Conservation (phyloP, 2,113 vertebrate species). For the Spea bombifrons region DNA sequence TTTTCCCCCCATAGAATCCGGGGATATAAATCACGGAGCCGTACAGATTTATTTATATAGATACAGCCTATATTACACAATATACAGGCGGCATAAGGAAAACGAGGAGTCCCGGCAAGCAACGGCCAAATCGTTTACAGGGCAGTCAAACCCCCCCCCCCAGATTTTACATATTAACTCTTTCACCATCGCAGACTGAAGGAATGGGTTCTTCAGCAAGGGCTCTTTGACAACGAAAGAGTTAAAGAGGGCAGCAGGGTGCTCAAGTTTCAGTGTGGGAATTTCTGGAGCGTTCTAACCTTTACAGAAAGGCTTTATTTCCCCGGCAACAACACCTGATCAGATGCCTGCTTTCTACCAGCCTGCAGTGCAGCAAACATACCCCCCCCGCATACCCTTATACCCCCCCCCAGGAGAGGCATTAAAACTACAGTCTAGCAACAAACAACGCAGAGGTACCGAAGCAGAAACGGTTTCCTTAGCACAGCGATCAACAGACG, state of each 20-base stretch:
- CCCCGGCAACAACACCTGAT: not conserved
- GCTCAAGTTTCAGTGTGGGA: conserved; percentile 11
- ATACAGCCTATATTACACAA: not conserved
- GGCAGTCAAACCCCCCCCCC: no score
- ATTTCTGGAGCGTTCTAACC: conserved; percentile 6
- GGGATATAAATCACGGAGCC: no score
- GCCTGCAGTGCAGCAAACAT: not conserved
- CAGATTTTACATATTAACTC: no score
- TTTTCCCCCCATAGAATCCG: no score
- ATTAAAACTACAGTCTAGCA: not conserved
- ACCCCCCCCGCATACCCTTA: not conserved
- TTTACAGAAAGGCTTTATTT: not conserved
- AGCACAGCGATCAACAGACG: no score
- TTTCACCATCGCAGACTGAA: no score
- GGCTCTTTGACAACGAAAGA: not conserved
- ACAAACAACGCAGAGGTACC: not conserved
- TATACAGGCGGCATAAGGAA: no score
- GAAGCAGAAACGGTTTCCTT: not conserved
- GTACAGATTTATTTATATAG: no score
- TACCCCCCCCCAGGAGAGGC: not conserved
- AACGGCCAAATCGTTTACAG: no score
- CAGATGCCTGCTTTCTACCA: not conserved
- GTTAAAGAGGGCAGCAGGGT: not conserved
- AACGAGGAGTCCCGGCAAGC: no score
- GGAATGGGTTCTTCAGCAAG: no score